phyloP scores from a whole-genome alignment of 2,113 vertebrate species.

The Xiphophorus hellerii region DNA sequence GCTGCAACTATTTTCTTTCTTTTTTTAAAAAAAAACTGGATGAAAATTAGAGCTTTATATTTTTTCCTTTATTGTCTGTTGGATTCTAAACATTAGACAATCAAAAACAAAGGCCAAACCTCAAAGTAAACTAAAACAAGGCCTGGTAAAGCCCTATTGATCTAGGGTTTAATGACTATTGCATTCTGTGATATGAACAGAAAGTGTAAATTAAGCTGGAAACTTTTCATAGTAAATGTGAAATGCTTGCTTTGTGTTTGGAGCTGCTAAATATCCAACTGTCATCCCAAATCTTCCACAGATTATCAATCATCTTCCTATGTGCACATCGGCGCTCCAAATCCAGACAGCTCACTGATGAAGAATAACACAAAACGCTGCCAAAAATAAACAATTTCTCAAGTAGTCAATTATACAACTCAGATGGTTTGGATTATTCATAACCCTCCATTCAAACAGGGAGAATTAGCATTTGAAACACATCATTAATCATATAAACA shows the following conservation, averaged over 20 bases:
- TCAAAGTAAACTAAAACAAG: not conserved
- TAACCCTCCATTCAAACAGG: constrained; percentile 38
- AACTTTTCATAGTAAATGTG: not conserved
- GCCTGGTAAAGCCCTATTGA: not conserved
- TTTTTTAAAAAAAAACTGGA: too few relatives aligned
- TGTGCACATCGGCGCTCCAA: constrained; percentile 29
- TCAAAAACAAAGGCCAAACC: not conserved
- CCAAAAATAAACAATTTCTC: constrained; percentile 65
- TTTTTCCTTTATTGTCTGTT: too few relatives aligned
- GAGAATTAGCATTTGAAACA: constrained; percentile 60
- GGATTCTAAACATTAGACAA: too few relatives aligned
- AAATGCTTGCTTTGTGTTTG: not conserved
- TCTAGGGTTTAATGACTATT: not conserved
- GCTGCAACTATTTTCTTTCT: not conserved
- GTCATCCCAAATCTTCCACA: not conserved
- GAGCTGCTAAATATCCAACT: not conserved
- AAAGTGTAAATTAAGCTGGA: not conserved
- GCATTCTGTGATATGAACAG: not conserved
- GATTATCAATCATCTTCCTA: not conserved
- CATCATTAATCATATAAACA: constrained; percentile 56
- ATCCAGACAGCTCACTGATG: constrained; percentile 19
- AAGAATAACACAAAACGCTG: constrained; percentile 43
- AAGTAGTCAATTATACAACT: constrained; percentile 62
- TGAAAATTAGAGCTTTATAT: too few relatives aligned
- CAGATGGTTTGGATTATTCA: constrained; percentile 61